Conservation (phyloP, 2,888 invertebrate genomes). For the Euphydryas editha region DNA sequence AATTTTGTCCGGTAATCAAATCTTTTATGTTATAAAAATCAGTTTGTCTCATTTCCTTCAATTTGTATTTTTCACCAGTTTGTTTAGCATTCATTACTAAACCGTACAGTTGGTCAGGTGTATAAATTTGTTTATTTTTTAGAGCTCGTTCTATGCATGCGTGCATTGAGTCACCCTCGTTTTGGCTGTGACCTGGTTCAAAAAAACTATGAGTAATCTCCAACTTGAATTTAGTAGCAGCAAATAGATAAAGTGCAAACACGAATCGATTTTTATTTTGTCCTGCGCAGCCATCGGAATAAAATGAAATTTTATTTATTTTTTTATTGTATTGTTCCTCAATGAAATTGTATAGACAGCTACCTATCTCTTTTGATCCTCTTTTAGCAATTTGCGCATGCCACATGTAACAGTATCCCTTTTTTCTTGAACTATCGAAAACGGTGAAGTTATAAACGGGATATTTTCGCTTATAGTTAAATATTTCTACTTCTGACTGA, state of each 20-base stretch:
- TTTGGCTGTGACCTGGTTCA: slow-evolving; percentile 35
- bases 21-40: slow-evolving; percentile 4
- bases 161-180: slow-evolving; percentile 38
- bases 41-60: slow-evolving; percentile 1
- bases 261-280: neutral
- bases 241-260: slow-evolving; percentile 12
- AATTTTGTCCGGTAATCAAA: slow-evolving; percentile 1
- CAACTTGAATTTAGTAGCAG: neutral
- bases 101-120: slow-evolving; percentile 29
- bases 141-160: slow-evolving; percentile 21
- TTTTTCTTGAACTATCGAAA: slow-evolving; percentile 36
- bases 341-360: slow-evolving; percentile 37
- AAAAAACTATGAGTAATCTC: slow-evolving; percentile 32
- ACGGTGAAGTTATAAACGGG: slow-evolving; percentile 46
- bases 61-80: slow-evolving; percentile 3
- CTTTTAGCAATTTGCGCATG: slow-evolving; percentile 42
- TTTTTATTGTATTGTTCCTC: neutral
- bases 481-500: slow-evolving; percentile 37
- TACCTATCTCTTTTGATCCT: slow-evolving; percentile 40
- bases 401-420: slow-evolving; percentile 43
- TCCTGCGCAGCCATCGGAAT: slow-evolving; percentile 29
- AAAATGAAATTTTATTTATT: slow-evolving; percentile 24
- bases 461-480: slow-evolving; percentile 46
- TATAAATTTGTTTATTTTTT: slow-evolving; percentile 27
- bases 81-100: neutral